phyloP scores from a whole-genome alignment of 1,140 invertebrate genomes.

The Pseudomyrmex gracilis region DNA sequence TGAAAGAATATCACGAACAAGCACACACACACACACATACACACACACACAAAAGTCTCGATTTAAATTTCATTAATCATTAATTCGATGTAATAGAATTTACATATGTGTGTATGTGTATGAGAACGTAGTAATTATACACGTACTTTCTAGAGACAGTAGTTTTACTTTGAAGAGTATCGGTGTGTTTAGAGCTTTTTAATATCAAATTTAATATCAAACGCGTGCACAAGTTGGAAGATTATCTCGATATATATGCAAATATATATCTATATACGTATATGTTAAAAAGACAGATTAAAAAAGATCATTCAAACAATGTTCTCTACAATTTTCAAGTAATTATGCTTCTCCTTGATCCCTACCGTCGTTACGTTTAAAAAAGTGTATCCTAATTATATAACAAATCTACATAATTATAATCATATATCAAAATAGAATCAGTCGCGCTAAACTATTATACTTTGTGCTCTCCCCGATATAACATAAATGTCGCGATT shows the following conservation, averaged over 20 bases:
- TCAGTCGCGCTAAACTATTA: conserved; percentile 40
- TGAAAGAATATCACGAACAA: conserved; percentile 34
- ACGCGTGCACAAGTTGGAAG: neutral
- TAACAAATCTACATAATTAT: conserved; percentile 34
- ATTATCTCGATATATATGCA: no score
- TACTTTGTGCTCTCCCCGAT: conserved; percentile 1
- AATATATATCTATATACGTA: no score
- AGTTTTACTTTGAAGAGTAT: no score
- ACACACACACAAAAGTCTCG: neutral
- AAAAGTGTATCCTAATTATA: conserved; percentile 29
- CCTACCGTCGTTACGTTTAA: conserved; percentile 30
- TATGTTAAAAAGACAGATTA: no score
- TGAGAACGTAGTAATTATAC: neutral
- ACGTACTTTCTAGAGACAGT: no score
- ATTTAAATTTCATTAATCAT: conserved; percentile 27
- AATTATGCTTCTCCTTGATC: conserved; percentile 16
- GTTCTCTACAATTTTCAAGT: conserved; percentile 4
- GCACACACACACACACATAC: no score
- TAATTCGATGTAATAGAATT: conserved; percentile 43
- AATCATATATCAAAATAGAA: conserved; percentile 45
- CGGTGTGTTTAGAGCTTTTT: no score
- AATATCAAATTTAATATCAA: conserved; percentile 7
- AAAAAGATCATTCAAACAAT: no score
- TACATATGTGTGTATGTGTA: no score
- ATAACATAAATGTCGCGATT: conserved; percentile 42